These are phyloP conservation scores for Chouioia cunea DNA, from an alignment of 2,888 invertebrate species.

Conservation along the genomic window DNA sequence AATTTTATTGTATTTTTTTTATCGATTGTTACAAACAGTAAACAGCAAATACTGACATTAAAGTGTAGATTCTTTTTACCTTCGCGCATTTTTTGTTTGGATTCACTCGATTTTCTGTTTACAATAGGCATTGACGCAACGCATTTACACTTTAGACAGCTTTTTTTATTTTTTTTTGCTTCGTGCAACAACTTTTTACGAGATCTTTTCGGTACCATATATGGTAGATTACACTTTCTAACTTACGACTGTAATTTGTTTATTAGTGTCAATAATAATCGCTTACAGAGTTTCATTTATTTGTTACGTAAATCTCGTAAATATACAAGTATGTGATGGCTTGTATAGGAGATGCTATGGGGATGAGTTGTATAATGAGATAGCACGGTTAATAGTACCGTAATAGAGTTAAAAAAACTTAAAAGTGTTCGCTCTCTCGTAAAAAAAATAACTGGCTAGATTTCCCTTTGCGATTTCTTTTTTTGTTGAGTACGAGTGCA, in stretches of 20 bases:
- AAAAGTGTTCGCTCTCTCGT: background rate
- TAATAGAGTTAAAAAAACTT: too few relatives aligned
- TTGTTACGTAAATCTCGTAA: slow-evolving; percentile 25
- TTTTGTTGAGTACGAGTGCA: background rate
- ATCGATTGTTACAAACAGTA: slow-evolving; percentile 65
- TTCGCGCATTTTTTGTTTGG: slow-evolving; percentile 29
- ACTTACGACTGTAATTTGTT: slow-evolving; percentile 41
- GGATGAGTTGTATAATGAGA: slow-evolving; percentile 20
- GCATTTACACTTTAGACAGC: slow-evolving; percentile 39
- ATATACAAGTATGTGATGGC: slow-evolving; percentile 31
- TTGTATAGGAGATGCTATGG: slow-evolving; percentile 15
- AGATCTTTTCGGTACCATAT: slow-evolving; percentile 5
- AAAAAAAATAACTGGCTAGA: slow-evolving; percentile 16
- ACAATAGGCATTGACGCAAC: slow-evolving; percentile 36
- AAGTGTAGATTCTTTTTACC: slow-evolving; percentile 49
- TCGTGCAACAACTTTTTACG: slow-evolving; percentile 2
- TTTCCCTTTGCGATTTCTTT: background rate
- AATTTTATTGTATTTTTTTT: slow-evolving; percentile 64
- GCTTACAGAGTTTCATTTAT: slow-evolving; percentile 46
- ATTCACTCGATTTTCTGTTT: slow-evolving; percentile 34
- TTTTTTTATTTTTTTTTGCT: slow-evolving; percentile 41
- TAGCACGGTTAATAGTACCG: background rate
- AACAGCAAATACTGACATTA: slow-evolving; percentile 66
- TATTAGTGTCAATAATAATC: slow-evolving; percentile 48
- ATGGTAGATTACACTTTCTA: slow-evolving; percentile 45